phyloP scores from a whole-genome alignment of 2,797 vertebrate genomes.

The Scolopax bukidnonensis region DNA sequence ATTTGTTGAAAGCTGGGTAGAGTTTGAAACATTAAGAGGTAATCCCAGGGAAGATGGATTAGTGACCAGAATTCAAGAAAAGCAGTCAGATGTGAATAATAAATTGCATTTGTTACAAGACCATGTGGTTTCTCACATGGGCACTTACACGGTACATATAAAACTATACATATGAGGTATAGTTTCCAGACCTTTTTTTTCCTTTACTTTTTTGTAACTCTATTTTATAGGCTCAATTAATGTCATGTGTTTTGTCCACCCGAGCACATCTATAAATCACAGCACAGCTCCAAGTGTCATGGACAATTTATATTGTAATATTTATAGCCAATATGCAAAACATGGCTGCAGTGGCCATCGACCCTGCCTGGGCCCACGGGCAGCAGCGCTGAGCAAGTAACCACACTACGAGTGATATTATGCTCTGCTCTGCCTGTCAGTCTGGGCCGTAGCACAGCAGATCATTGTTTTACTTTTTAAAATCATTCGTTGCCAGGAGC shows the following conservation, averaged over 20 bases:
- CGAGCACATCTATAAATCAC: not conserved
- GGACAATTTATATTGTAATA: not conserved
- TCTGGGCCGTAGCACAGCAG: not conserved
- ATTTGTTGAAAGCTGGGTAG: slow-evolving; percentile 20
- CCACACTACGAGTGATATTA: not conserved
- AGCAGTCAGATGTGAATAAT: slow-evolving; percentile 26
- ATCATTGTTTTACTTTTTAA: not conserved
- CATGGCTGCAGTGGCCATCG: accelerated
- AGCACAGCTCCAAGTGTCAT: not conserved
- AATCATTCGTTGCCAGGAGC: not conserved
- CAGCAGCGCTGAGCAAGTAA: not conserved
- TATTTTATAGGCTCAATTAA: not conserved
- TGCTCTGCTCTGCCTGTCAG: not conserved
- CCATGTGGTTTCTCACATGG: not conserved
- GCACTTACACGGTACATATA: not conserved
- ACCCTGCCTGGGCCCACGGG: not conserved
- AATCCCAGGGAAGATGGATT: slow-evolving; percentile 21
- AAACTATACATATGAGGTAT: not conserved
- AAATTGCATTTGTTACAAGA: not conserved
- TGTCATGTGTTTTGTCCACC: not conserved
- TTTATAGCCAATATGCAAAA: not conserved
- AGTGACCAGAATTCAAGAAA: slow-evolving; percentile 25
- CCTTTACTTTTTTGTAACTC: not conserved
- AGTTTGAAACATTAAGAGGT: not conserved
- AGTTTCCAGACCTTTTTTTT: not conserved